Conservation (phyloP, 2,113 vertebrate genomes). For the Hippocampus barbouri region DNA sequence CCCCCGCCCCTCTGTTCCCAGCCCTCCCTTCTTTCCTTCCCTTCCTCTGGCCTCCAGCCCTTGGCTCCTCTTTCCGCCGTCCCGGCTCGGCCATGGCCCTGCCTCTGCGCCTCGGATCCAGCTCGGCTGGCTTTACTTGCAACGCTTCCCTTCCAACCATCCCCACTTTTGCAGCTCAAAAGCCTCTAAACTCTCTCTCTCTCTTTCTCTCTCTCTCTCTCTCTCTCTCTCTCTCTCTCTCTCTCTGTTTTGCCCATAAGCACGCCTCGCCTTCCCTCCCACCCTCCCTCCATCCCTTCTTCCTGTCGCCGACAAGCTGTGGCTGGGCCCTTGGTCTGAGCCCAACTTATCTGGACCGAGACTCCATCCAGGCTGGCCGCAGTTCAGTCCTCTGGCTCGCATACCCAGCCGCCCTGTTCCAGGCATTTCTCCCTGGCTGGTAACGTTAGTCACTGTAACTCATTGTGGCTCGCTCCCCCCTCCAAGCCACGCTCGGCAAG, state of each 20-base stretch:
- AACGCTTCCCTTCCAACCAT: slow-evolving; percentile 48
- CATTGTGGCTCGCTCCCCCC: slow-evolving; percentile 51
- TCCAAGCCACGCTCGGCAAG: slow-evolving; percentile 49
- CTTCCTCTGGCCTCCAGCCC: slow-evolving; percentile 60
- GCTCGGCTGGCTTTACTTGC: slow-evolving; percentile 58
- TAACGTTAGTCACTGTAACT: slow-evolving; percentile 62
- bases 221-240: slow-evolving; percentile 26
- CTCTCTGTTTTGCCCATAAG: slow-evolving; percentile 21
- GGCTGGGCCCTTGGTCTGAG: slow-evolving; percentile 57
- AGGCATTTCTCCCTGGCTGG: slow-evolving; percentile 62
- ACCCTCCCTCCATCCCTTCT: slow-evolving; percentile 6
- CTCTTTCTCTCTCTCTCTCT: slow-evolving; percentile 31
- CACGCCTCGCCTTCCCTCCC: neutral
- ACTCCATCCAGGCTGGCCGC: slow-evolving; percentile 63
- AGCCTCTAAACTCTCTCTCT: slow-evolving; percentile 41
- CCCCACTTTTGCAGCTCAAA: slow-evolving; percentile 55
- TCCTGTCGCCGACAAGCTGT: slow-evolving; percentile 45
- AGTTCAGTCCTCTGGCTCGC: slow-evolving; percentile 62
- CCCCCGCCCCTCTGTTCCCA: slow-evolving; percentile 30
- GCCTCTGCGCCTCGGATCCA: slow-evolving; percentile 55
- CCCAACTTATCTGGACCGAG: slow-evolving; percentile 64
- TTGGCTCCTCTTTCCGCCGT: slow-evolving; percentile 61
- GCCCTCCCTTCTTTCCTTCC: slow-evolving; percentile 25
- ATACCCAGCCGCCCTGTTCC: slow-evolving; percentile 47
- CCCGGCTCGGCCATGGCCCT: slow-evolving; percentile 54